phyloP scores from a whole-genome alignment of 2,797 vertebrate genomes.

The Tokudaia tokunoshimensis region DNA sequence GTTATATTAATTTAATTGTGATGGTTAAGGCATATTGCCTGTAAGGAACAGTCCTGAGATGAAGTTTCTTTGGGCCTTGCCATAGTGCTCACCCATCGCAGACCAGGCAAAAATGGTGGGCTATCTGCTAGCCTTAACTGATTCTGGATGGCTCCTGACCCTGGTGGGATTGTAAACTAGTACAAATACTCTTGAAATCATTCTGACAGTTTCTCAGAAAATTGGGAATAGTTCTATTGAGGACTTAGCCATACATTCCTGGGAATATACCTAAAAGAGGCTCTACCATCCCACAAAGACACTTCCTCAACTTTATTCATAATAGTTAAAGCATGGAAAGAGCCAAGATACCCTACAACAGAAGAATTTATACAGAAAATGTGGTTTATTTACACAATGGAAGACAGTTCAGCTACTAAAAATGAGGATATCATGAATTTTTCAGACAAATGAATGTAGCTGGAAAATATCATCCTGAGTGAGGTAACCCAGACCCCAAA shows the following conservation, averaged over 20 bases:
- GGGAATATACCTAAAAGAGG: not conserved
- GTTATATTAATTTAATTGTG: not conserved
- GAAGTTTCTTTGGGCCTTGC: no score
- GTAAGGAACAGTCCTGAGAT: no score
- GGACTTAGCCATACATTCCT: not conserved
- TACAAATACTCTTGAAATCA: not conserved
- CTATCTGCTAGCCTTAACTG: not conserved
- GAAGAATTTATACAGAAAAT: not conserved
- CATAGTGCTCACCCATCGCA: no score
- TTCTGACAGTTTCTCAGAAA: not conserved
- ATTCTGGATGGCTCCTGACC: not conserved
- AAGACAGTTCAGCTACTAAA: not conserved
- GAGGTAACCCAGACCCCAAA: no score
- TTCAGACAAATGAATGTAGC: not conserved
- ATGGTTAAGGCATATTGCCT: not conserved
- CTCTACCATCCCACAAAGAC: no score
- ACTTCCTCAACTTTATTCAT: no score
- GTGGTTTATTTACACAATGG: not conserved
- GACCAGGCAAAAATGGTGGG: no score
- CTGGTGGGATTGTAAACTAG: not conserved
- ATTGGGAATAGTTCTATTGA: not conserved
- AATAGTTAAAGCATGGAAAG: not conserved
- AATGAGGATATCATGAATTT: not conserved
- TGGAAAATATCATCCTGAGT: no score
- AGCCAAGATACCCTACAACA: not conserved